These are phyloP conservation scores for Pseudorhombus dupliciocellatus DNA, from an alignment of 2,113 vertebrate genomes.

Conservation along the genomic window DNA sequence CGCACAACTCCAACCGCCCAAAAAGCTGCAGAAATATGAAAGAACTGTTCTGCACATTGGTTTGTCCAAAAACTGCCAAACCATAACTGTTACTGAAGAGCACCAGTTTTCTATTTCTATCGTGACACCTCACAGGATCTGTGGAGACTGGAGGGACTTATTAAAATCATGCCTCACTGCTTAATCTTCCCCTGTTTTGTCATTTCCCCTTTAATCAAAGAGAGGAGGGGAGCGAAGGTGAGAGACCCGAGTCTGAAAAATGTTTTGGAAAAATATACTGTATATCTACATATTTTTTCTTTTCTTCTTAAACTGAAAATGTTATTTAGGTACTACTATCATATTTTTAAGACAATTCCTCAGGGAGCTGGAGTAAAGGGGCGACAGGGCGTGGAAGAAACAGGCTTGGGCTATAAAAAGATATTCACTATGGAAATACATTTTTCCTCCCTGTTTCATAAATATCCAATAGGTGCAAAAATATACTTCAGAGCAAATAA, in stretches of 20 bases:
- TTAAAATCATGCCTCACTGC: conserved; percentile 73
- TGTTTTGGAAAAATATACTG: conserved; percentile 6
- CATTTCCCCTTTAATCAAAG: conserved; percentile 61
- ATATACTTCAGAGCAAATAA: neutral
- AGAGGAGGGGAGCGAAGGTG: neutral
- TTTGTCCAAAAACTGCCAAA: conserved; percentile 14
- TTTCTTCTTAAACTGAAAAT: too few relatives aligned
- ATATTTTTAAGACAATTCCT: neutral
- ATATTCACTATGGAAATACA: neutral
- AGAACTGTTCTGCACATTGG: conserved; percentile 12
- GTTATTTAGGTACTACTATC: neutral
- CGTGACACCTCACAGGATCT: conserved; percentile 47
- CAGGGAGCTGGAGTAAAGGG: neutral
- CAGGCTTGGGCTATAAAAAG: neutral
- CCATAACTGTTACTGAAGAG: conserved; percentile 18
- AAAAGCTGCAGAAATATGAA: conserved; percentile 3
- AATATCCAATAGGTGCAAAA: neutral
- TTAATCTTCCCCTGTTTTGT: conserved; percentile 66
- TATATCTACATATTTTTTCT: neutral
- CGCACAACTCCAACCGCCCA: neutral
- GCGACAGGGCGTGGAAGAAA: neutral
- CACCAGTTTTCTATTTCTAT: conserved; percentile 28
- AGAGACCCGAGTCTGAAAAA: conserved; percentile 4
- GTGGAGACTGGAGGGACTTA: conserved; percentile 56
- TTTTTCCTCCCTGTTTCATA: neutral